A percentile compares a stretch with the other conserved stretches of the same genome.
phyloP scores from a whole-genome alignment of 2,113 vertebrate genomes.

The Megaceryle torquata region DNA sequence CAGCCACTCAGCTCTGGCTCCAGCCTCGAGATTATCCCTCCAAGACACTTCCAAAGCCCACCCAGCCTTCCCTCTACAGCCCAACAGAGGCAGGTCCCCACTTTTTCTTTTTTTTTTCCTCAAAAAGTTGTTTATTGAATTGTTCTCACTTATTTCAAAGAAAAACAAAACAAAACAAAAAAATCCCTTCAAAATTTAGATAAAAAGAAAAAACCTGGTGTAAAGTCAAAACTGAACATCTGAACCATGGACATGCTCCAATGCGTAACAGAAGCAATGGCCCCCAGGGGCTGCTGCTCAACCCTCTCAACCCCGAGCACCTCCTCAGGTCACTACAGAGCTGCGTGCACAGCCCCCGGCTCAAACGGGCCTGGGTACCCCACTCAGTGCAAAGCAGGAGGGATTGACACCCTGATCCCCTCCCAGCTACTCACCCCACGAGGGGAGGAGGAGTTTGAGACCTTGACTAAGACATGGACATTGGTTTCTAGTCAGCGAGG shows the following conservation, averaged over 20 bases:
- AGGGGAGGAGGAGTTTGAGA: neutral
- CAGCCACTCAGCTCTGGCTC: neutral
- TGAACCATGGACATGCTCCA: constrained; percentile 6
- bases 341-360: neutral
- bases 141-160: constrained; percentile 75
- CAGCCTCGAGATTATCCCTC: neutral
- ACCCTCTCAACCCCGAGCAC: neutral
- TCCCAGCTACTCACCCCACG: neutral
- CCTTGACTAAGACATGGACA: neutral
- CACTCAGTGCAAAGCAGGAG: accelerated
- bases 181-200: constrained; percentile 69
- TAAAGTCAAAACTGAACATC: constrained; percentile 60
- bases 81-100: neutral
- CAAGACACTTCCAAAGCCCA: neutral
- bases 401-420: accelerated
- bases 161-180: constrained; percentile 63
- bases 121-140: constrained; percentile 80
- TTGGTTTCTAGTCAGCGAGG: neutral
- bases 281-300: neutral
- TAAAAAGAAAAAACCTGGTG: constrained; percentile 71
- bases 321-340: neutral
- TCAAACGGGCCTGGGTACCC: neutral
- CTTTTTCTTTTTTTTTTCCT: constrained; percentile 34
- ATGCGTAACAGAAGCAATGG: neutral
- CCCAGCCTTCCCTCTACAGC: accelerated